Conservation (phyloP, 2,797 vertebrate genomes). For the Lates japonicus region DNA sequence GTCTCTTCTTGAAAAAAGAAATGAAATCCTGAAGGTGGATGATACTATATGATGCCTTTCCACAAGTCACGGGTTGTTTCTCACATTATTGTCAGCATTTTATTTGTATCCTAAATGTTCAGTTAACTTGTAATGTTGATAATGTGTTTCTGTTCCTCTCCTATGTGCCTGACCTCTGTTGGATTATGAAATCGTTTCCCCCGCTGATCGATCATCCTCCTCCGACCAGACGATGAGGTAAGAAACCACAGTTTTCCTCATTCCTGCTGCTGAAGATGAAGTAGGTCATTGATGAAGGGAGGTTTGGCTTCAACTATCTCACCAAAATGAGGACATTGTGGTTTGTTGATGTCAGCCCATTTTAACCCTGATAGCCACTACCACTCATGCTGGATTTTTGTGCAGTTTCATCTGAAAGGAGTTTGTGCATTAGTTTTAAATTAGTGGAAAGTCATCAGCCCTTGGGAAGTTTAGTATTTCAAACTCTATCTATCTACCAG, state of each 20-base stretch:
- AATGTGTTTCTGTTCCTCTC: constrained; percentile 48
- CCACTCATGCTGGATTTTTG: neutral
- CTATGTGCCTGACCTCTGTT: constrained; percentile 50
- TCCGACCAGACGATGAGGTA: constrained; percentile 83
- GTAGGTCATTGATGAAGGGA: constrained; percentile 32
- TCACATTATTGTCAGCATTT: neutral
- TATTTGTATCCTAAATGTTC: neutral
- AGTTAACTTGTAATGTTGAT: constrained; percentile 30
- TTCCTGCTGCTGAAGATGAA: constrained; percentile 36
- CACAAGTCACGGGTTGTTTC: neutral
- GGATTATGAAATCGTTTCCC: constrained; percentile 40
- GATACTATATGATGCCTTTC: neutral
- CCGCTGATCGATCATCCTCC: constrained; percentile 42
- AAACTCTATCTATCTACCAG: neutral
- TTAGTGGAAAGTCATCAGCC: neutral
- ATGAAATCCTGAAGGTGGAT: constrained; percentile 1
- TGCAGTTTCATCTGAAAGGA: constrained; percentile 6
- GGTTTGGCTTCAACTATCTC: constrained; percentile 45
- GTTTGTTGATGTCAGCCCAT: constrained; percentile 48
- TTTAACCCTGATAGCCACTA: constrained; percentile 4
- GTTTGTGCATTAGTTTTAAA: neutral
- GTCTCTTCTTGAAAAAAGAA: neutral
- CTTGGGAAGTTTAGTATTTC: neutral
- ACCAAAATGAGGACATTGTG: constrained; percentile 37
- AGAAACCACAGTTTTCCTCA: constrained; percentile 63